Percentiles rank a stretch among this genome's conserved stretches.
Conservation (phyloP, 2,888 invertebrate genomes). For the Drosophila atripex region DNA sequence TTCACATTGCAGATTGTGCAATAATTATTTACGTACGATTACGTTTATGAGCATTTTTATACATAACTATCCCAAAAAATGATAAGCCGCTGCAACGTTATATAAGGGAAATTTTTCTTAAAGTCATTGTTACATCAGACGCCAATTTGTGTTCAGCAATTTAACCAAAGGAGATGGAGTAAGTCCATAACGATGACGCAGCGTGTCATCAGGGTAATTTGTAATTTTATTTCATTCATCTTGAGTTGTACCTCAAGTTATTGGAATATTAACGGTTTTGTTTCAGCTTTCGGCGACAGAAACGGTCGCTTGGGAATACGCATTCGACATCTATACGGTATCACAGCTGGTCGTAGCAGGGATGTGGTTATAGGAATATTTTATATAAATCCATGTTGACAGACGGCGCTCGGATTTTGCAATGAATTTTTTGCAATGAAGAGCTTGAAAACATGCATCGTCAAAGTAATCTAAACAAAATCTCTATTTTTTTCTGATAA, state of each 20-base stretch:
- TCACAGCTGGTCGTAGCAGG: constrained; percentile 31
- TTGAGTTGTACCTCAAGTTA: constrained; percentile 40
- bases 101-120: neutral
- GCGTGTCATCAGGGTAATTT: constrained; percentile 78
- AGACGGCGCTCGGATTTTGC: constrained; percentile 37
- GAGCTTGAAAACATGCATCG: constrained; percentile 43
- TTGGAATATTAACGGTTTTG: constrained; percentile 65
- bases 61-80: neutral
- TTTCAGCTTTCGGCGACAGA: constrained; percentile 62
- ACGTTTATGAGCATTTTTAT: no score
- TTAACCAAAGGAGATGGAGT: constrained; percentile 19
- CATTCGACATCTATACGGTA: constrained; percentile 50
- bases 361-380: constrained; percentile 40
- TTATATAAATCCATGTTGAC: constrained; percentile 53
- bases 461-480: constrained; percentile 20
- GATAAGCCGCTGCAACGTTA: neutral
- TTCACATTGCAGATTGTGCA: no score
- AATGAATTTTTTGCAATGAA: constrained; percentile 75
- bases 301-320: constrained; percentile 52
- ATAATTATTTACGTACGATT: no score
- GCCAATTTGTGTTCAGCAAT: neutral
- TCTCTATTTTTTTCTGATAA: constrained; percentile 12
- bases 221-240: constrained; percentile 33
- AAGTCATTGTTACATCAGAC: neutral
- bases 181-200: constrained; percentile 74